Percentiles rank a stretch among this genome's conserved stretches.
Conservation (phyloP, 2,797 vertebrate species). For the Odontamblyopus rebecca region DNA sequence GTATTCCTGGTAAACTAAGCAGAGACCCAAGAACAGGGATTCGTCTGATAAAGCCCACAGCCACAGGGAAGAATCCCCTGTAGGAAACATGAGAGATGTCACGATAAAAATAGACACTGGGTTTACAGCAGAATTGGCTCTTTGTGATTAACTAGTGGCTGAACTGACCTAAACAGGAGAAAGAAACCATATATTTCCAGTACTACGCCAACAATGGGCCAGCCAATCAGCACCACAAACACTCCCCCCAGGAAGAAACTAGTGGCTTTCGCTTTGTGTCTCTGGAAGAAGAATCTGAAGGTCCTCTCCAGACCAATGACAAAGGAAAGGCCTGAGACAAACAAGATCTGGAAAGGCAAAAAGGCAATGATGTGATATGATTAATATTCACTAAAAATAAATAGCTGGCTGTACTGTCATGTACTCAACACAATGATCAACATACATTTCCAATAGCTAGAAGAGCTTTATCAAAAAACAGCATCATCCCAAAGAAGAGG, state of each 20-base stretch:
- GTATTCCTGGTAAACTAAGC: constrained; percentile 94
- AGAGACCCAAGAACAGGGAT: constrained; percentile 91
- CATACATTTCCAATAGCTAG: constrained; percentile 95
- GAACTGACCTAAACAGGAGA: constrained; percentile 89
- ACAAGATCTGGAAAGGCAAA: constrained; percentile 84
- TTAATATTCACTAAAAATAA: background rate
- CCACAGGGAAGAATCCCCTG: constrained; percentile 97
- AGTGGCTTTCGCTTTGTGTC: constrained; percentile 96
- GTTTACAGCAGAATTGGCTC: background rate
- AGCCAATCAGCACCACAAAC: constrained; percentile 93
- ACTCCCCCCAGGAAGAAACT: constrained; percentile 95
- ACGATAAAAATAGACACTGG: background rate
- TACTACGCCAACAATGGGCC: constrained; percentile 94
- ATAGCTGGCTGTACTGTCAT: background rate
- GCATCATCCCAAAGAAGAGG: constrained; percentile 97
- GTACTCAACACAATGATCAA: background rate
- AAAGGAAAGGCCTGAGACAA: constrained; percentile 93
- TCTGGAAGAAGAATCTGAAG: constrained; percentile 98
- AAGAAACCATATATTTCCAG: constrained; percentile 98
- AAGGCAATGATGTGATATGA: background rate
- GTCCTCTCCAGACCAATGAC: constrained; percentile 97
- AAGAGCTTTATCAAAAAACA: constrained; percentile 97
- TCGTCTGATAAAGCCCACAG: constrained; percentile 93
- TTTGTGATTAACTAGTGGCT: background rate
- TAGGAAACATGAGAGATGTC: constrained; percentile 14